Base-by-base conservation (phyloP, 1,140 invertebrate genomes). In the Oedothorax gibbosus region DNA sequence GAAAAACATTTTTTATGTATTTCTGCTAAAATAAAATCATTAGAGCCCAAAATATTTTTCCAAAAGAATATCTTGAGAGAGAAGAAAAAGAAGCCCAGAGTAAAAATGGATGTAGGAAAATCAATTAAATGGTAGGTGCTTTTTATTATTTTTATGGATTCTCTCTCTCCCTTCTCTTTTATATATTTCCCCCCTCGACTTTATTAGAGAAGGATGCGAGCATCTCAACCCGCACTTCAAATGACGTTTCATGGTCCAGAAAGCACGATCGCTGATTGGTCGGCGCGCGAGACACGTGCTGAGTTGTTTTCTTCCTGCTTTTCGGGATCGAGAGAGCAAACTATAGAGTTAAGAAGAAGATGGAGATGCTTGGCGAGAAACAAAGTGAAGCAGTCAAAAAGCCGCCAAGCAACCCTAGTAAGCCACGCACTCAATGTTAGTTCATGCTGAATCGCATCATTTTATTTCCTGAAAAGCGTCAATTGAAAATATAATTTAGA, bases 151-250 rank as follows among this genome's bases (percentile, higher is more conserved):
- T 72, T 72, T 72, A 6, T 50, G 10, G 21, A 35, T 35, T 54
- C 35, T 79, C 20, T 49, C 51, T 71, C 15, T 49, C n/a, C 20
- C 20, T 56, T 54, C 56, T 21, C 50, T 73, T 65, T 73, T 82
- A 53, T 64, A 60, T 73, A 53, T 65, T 73, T 68, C 18, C 66
- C 64, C 51, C 51, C 77, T 69, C 68, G 73, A 82, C 60, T 82
- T 82, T 82, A 82, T 82, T 82, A 82, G 80, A 82, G 80, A 51
- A 73, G 69, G 80, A 82, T 73, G 69, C 69, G 80, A 82, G 62
- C 35, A 69, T 62, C 62, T 85, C 78, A 72, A 78, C 64, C 20
- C 54, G 83, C 72, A 72, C 72, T 69, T 72, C 53, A 82, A 82
- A 66, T 82, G 56, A 64, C 68, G 57, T 80, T 83, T 81, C 73